Conservation (phyloP, 2,113 vertebrate genomes). For the Trogon surrucura region DNA sequence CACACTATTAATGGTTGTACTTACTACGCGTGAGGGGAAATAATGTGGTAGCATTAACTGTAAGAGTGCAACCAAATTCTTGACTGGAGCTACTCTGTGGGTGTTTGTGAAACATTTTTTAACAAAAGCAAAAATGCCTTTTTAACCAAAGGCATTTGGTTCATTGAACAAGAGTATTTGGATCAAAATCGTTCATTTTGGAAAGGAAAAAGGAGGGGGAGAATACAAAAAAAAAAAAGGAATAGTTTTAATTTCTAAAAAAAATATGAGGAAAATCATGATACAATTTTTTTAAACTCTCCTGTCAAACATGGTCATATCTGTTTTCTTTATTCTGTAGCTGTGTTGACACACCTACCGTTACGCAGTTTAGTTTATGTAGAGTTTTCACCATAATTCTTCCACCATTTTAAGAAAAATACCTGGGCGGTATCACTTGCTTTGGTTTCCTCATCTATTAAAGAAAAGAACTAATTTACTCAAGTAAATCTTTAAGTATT, state of each 20-base stretch:
- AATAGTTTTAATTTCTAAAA: neutral
- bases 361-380: neutral
- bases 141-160: neutral
- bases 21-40: neutral
- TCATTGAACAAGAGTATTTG: neutral
- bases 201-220: neutral
- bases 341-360: neutral
- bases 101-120: neutral
- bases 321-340: neutral
- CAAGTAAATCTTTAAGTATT: neutral
- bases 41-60: neutral
- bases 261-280: neutral
- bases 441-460: neutral
- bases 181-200: neutral
- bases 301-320: neutral
- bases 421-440: neutral
- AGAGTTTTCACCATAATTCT: neutral
- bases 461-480: too few relatives aligned
- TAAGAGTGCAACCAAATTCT: neutral
- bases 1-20: fast-evolving
- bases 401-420: neutral
- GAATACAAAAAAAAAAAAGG: neutral
- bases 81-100: neutral
- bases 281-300: neutral
- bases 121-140: neutral